phyloP scores from a whole-genome alignment of 2,888 invertebrate species.

The Parnassius apollo region DNA sequence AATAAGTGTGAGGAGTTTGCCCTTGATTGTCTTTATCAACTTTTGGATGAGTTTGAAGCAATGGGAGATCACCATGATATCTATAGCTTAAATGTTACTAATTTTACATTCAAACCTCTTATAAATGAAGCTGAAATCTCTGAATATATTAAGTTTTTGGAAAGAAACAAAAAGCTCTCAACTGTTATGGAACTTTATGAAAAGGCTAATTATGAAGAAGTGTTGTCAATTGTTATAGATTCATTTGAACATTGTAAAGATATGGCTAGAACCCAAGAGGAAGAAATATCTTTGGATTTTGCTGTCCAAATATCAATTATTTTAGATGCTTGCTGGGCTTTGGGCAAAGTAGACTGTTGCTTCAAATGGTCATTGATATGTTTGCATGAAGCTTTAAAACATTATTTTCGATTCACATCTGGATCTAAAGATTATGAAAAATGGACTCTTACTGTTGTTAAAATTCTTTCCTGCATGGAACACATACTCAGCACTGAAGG shows the following conservation, averaged over 20 bases:
- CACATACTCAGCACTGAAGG: constrained; percentile 69
- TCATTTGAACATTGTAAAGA: constrained; percentile 82
- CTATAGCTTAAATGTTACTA: constrained; percentile 54
- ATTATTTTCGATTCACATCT: constrained; percentile 77
- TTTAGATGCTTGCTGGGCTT: constrained; percentile 84
- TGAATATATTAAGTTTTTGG: constrained; percentile 63
- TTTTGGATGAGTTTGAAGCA: constrained; percentile 67
- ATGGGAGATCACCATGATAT: constrained; percentile 63
- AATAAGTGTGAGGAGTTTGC: constrained; percentile 68
- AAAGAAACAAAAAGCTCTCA: constrained; percentile 79
- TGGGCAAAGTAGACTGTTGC: constrained; percentile 83
- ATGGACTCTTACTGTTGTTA: constrained; percentile 69
- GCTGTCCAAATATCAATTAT: constrained; percentile 82
- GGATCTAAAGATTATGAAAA: constrained; percentile 69
- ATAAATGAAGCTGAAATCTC: constrained; percentile 61
- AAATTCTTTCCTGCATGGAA: constrained; percentile 71
- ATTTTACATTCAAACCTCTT: constrained; percentile 64
- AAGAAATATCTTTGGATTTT: constrained; percentile 76
- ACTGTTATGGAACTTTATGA: constrained; percentile 85
- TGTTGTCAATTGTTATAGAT: constrained; percentile 84
- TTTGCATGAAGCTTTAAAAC: constrained; percentile 86
- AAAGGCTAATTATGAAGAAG: constrained; percentile 83
- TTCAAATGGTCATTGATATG: constrained; percentile 89
- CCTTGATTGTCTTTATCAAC: constrained; percentile 66
- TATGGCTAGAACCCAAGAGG: constrained; percentile 65